Evolutionary conservation across 1,140 invertebrate genomes (phyloP).

Genomic region (Drosophila navojoa): DNA sequence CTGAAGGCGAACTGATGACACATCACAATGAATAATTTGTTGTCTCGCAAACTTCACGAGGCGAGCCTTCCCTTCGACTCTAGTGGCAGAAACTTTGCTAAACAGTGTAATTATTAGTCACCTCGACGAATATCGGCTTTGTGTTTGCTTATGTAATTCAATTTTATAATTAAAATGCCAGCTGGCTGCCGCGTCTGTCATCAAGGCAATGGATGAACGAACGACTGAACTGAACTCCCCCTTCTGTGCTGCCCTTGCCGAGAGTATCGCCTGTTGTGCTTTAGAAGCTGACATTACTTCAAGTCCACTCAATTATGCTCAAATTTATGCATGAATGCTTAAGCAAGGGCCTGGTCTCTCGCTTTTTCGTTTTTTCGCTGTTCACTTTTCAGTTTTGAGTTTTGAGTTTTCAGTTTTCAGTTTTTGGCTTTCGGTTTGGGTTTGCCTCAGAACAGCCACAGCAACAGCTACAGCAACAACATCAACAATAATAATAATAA

Average conservation of each 20-base stretch:
- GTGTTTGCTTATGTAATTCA: background rate
- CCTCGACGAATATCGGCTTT: no score
- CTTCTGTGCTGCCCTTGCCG: constrained; percentile 18
- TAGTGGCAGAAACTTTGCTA: no score
- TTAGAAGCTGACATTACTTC: constrained; percentile 1
- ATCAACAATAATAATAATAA: background rate
- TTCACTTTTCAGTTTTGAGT: background rate
- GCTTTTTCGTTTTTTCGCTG: no score
- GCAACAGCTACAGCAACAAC: background rate
- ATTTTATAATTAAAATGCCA: constrained; percentile 27
- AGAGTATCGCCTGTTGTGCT: constrained; percentile 19
- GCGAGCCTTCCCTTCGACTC: no score
- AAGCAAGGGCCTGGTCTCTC: constrained; percentile 11
- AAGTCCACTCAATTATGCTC: constrained; percentile 45
- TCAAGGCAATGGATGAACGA: background rate
- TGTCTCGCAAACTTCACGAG: no score
- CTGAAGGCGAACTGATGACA: no score
- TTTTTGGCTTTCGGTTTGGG: constrained; percentile 4
- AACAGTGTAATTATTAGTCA: no score
- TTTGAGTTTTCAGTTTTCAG: constrained; percentile 1
- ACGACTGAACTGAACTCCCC: background rate
- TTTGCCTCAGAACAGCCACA: constrained; percentile 13
- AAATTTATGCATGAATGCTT: constrained; percentile 47
- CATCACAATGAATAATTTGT: no score
- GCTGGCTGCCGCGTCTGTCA: background rate